Evolutionary conservation across 2,797 vertebrate species (phyloP), one percentile per base, ranked within the genome.

Genomic region (Neolamprologus multifasciatus): DNA sequence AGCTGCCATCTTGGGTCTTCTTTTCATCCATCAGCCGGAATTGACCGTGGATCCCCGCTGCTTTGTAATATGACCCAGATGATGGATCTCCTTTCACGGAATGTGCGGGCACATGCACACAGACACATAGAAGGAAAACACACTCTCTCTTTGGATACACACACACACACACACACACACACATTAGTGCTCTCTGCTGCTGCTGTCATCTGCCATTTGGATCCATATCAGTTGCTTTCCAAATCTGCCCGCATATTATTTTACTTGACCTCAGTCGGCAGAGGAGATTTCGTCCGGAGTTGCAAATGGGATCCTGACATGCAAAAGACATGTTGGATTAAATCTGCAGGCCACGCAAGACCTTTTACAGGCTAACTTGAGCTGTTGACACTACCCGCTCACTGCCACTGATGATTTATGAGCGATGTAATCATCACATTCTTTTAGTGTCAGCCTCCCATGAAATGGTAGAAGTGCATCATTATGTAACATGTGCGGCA

Each of bases 61-160:
- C 94, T 94, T 90, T 95, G 95, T 95, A 95, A 95, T 91, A 83
- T 78, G 93, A 95, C 26, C 94, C 92, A 94, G 94, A 95, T 89
- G 91, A 95, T 90, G 91, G 92, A 92, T 93, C 92, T 89, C 78
- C 85, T 50, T 78, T 87, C 54, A 79, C 48, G 33, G 90, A 92
- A 87, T 90, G 83, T 62, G 82, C 31, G 43, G 57, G 40, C 62
- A 81, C 81, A 71, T 5, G 19, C 77, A 85, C 55, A 7, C 6
- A 5, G 76, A 90, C 81, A 78, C 57, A 13, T 77, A 74, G 77
- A 84, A 86, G 67, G 84, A 86, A 89, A 92, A 88, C 90, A 91
- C 84, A 57, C 81, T 82, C 85, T 62, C 64, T 52, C 85, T 55
- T 78, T 26, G 79, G 86, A 84, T 71, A 78, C 81, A 36, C 5